These are phyloP conservation scores for Phataginus tetradactyla DNA, from an alignment of 2,797 vertebrate genomes.

Conservation along the genomic window DNA sequence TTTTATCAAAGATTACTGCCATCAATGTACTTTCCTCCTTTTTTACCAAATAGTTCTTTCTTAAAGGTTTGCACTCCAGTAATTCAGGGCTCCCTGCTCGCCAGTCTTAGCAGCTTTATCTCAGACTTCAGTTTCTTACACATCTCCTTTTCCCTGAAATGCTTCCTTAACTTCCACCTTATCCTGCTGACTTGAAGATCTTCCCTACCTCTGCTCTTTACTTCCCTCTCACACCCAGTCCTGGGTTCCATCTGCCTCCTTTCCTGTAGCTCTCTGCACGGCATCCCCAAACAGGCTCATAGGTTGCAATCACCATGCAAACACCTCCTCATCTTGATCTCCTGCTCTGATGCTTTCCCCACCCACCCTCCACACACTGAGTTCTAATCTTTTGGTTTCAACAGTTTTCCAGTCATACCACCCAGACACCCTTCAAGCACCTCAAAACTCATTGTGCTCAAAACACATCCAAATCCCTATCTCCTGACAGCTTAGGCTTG, in stretches of 20 bases:
- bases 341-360: neutral
- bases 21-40: neutral
- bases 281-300: no score
- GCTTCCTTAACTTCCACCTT: neutral
- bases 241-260: neutral
- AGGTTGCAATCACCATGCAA: neutral
- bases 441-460: neutral
- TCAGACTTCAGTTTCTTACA: neutral
- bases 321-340: neutral
- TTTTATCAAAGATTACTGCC: neutral
- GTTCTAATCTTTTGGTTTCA: neutral
- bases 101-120: neutral
- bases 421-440: neutral
- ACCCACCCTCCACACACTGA: rapidly evolving
- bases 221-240: neutral
- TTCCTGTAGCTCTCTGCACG: neutral
- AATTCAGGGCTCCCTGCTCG: neutral
- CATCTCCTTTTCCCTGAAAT: neutral
- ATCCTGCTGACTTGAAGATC: neutral
- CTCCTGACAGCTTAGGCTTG: neutral
- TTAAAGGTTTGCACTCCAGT: neutral
- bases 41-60: neutral
- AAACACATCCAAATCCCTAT: neutral
- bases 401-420: neutral
- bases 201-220: neutral